These are phyloP conservation scores for Balaenoptera acutorostrata DNA, from an alignment of 2,113 vertebrate genomes.

Conservation along the genomic window DNA sequence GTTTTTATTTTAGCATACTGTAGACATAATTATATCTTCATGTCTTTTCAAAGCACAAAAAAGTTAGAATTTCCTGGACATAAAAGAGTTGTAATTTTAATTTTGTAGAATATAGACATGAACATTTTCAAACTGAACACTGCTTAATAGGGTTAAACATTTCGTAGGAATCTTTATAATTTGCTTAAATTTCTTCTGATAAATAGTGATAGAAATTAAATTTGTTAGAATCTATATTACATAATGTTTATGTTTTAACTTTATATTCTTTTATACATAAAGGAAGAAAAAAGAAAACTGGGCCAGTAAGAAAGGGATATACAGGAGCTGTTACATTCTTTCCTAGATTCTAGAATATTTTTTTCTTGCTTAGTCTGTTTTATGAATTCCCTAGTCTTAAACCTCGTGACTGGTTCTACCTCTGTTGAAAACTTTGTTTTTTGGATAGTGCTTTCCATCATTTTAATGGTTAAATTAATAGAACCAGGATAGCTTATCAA, in stretches of 20 bases:
- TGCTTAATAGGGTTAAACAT: background rate
- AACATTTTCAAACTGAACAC: slow-evolving; percentile 9
- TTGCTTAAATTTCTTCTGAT: slow-evolving; percentile 22
- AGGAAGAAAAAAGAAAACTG: background rate
- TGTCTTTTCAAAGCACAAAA: background rate
- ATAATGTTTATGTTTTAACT: slow-evolving; percentile 3
- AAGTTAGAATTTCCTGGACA: background rate
- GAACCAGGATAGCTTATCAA: background rate
- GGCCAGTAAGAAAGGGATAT: background rate
- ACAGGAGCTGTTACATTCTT: background rate
- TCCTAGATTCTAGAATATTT: background rate
- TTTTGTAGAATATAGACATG: background rate
- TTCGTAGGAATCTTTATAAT: background rate
- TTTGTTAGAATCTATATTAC: background rate
- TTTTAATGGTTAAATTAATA: background rate
- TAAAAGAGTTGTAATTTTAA: background rate
- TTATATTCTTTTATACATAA: background rate
- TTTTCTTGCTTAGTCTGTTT: background rate
- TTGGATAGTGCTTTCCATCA: background rate
- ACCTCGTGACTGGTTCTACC: background rate
- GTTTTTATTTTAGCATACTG: slow-evolving; percentile 15
- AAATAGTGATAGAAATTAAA: background rate
- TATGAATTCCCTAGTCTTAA: background rate
- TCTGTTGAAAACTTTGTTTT: background rate
- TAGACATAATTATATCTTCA: background rate